Evolutionary conservation across 2,888 invertebrate genomes (phyloP), one percentile per base, ranked within the genome.

Genomic region (Tetranychus truncatus): DNA sequence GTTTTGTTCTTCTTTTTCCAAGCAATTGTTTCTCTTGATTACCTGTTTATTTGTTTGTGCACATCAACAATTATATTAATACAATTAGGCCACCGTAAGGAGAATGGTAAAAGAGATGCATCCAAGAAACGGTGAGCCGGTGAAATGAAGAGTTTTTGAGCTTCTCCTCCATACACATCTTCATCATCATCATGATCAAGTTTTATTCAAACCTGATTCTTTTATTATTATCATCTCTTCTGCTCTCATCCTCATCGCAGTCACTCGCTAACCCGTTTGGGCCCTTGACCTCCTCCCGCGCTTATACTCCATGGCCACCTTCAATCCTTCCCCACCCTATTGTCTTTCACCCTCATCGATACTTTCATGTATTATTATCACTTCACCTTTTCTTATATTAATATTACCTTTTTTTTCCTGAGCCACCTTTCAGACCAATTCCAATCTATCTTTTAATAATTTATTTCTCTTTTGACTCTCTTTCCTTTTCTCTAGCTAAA

Each of bases 81-180:
- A 55, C 55, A 55, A 55, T 55, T 55, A 55, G 55, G 55, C 55
- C 55, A 55, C 55, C 55, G 55, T 55, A 55, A 55, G 55, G 55
- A 55, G 55, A 55, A 15, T 15, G 55, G 55, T 7, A 55, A 34
- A 55, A 55, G 55, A 55, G 55, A 55, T 55, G 15, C 55, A 55
- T 55, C 55, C 55, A 55, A 55, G 55, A 55, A 55, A 15, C 55
- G 55, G 55, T 55, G 55, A 55, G 55, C 55, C 55, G 55, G 55
- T 55, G 55, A 55, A 55, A 55, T 55, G 55, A 55, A 55, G 55
- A 55, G 55, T 55, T 55, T 55, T 55, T 34, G 34, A 3, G 34
- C 34, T 34, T 34, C 34, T 34, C 34, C 34, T 34, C 34, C 34
- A 34, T 34, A 34, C 34, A 34, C 55, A 55, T 55, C 55, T 55